Percentiles rank a stretch among this genome's conserved stretches.
These are phyloP conservation scores for Grus americana DNA, from an alignment of 2,113 vertebrate genomes.

Conservation along the genomic window DNA sequence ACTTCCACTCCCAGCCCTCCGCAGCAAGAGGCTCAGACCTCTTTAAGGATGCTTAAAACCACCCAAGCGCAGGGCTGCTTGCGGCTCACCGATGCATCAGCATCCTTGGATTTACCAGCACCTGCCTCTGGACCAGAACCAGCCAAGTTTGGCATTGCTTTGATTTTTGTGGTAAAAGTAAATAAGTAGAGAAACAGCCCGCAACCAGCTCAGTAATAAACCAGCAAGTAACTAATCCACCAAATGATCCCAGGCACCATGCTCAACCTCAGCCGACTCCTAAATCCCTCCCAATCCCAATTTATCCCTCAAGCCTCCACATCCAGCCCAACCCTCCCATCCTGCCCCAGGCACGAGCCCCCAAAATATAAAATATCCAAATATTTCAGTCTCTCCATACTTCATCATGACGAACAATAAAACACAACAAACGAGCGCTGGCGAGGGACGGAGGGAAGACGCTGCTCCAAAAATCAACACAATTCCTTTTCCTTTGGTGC, in stretches of 20 bases:
- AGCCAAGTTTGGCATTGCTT: fast-evolving
- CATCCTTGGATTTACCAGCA: not conserved
- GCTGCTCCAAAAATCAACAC: not conserved
- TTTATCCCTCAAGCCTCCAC: not conserved
- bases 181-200: not conserved
- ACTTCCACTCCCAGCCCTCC: not conserved
- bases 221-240: not conserved
- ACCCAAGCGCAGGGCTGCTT: not conserved
- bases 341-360: not conserved
- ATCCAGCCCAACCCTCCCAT: not conserved
- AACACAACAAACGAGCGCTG: fast-evolving
- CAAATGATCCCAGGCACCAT: not conserved
- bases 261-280: not conserved
- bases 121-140: not conserved
- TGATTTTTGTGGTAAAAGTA: not conserved
- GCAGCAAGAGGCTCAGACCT: not conserved
- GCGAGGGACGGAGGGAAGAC: not conserved
- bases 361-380: fast-evolving
- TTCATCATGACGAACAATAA: not conserved
- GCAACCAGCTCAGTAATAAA: not conserved
- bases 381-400: not conserved
- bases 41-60: not conserved
- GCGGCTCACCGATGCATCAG: not conserved
- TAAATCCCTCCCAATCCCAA: not conserved
- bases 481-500: not conserved